Evolutionary conservation across 2,888 invertebrate genomes (phyloP).

Genomic region (Caenorhabditis sp.): DNA sequence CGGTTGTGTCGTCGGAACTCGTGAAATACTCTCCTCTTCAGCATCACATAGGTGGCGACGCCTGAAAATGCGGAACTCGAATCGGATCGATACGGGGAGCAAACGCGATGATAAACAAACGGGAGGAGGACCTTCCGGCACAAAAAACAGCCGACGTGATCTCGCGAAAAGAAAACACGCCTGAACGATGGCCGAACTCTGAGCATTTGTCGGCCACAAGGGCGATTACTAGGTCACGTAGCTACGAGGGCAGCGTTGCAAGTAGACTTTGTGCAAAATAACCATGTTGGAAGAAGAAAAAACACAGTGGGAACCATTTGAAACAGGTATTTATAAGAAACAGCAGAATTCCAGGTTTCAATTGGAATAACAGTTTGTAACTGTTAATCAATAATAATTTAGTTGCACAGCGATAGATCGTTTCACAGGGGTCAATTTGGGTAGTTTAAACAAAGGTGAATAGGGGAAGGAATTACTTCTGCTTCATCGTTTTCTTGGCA

Average conservation of each 20-base stretch:
- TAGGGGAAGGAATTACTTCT: constrained; percentile 8
- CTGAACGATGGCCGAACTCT: constrained; percentile 1
- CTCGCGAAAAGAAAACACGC: constrained; percentile 8
- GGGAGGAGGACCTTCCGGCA: constrained; percentile 1
- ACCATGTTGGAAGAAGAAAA: not conserved
- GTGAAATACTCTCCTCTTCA: constrained; percentile 57
- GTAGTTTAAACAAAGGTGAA: not conserved
- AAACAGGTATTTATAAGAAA: too few relatives aligned
- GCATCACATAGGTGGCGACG: constrained; percentile 58
- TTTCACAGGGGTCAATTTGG: not conserved
- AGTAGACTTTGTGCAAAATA: not conserved
- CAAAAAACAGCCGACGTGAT: constrained; percentile 46
- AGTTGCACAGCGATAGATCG: not conserved
- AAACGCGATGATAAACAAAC: constrained; percentile 9
- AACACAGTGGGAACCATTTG: not conserved
- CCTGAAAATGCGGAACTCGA: constrained; percentile 17
- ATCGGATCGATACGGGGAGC: constrained; percentile 13
- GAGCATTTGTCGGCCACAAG: constrained; percentile 1
- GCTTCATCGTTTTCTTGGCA: constrained; percentile 10
- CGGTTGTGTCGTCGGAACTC: constrained; percentile 61
- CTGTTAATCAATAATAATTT: not conserved
- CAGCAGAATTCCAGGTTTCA: too few relatives aligned
- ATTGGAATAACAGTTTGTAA: not conserved
- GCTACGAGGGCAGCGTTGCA: not conserved
- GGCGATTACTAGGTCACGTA: not conserved